Base-by-base conservation (phyloP, 2,797 vertebrate species). In the Momotus momota region DNA sequence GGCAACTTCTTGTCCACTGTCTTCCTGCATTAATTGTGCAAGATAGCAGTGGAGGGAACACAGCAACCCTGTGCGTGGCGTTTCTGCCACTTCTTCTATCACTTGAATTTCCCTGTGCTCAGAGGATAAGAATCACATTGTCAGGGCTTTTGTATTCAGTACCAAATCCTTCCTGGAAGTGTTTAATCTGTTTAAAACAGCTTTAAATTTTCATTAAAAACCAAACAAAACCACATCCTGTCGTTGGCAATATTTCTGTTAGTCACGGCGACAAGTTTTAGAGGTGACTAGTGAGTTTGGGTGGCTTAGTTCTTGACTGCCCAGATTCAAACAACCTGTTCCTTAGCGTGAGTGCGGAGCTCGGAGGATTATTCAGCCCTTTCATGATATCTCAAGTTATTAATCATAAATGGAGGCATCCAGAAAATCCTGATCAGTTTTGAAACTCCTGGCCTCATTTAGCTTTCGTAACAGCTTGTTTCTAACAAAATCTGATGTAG, bases 401-500 rank as follows among this genome's bases (percentile, higher is more conserved):
- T 95, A 96, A 96, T 96, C 94, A 73, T 81, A 94, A 94, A 83
- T 70, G 58, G 85, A 94, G 62, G 81, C 81, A 60, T 97, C 93
- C 66, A 96, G 92, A 96, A 96, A 94, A 57, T 49, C 90, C 80
- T 84, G 81, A 91, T 95, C 93, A 82, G 83, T 95, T 96, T 91
- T 95, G 96, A 97, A 96, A 90, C 90, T 94, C 52, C 0, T 92
- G 95, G 96, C 95, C 93, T 95, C 94, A 95, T 96, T 96, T 95
- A 94, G 95, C 74, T 96, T 95, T 92, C 64, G 5, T 93, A 97
- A 97, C 93, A 95, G 95, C 96, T 96, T 96, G 96, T 96, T 97
- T 96, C 83, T 12, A 95, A 88, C 86, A 90, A 88, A 95, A 86
- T 86, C 90, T 97, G 91, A 93, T 92, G 86, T 48, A 62, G 88